Conservation (phyloP, 1,140 invertebrate genomes). For the Thalassaphorura encarpata region DNA sequence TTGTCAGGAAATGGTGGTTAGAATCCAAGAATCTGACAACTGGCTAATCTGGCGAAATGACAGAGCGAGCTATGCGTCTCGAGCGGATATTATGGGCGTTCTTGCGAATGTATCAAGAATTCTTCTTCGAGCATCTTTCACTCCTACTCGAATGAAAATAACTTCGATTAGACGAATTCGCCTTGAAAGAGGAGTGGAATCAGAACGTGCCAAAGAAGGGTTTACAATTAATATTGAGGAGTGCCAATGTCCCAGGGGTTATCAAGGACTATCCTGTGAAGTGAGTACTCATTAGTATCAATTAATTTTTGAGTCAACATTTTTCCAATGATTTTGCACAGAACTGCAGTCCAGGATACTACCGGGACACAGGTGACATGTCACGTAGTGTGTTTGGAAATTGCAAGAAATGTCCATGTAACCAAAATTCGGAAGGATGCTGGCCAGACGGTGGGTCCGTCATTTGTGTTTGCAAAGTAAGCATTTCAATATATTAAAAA, state of each 20-base stretch:
- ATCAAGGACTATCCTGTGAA: slow-evolving; percentile 12
- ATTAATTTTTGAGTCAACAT: too few relatives aligned
- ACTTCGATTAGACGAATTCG: neutral
- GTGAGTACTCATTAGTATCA: too few relatives aligned
- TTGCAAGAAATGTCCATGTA: slow-evolving; percentile 11
- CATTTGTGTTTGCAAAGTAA: too few relatives aligned
- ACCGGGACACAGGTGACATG: slow-evolving; percentile 8
- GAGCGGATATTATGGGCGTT: slow-evolving; percentile 8
- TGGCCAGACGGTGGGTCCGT: too few relatives aligned
- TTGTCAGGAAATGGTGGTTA: neutral
- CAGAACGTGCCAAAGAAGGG: neutral
- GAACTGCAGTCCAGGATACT: slow-evolving; percentile 6
- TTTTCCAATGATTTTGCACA: neutral
- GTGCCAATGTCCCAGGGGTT: slow-evolving; percentile 8
- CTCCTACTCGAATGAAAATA: neutral
- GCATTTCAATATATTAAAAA: too few relatives aligned
- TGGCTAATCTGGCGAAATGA: neutral
- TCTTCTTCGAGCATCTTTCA: slow-evolving; percentile 8
- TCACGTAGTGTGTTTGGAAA: slow-evolving; percentile 10
- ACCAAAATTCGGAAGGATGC: slow-evolving; percentile 2
- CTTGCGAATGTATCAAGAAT: slow-evolving; percentile 5
- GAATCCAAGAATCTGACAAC: neutral
- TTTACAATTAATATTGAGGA: slow-evolving; percentile 1
- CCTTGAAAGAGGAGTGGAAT: neutral
- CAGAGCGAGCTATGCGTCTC: neutral